These are phyloP conservation scores for Drosophila kuntzei DNA, from an alignment of 2,888 invertebrate genomes.

Conservation along the genomic window DNA sequence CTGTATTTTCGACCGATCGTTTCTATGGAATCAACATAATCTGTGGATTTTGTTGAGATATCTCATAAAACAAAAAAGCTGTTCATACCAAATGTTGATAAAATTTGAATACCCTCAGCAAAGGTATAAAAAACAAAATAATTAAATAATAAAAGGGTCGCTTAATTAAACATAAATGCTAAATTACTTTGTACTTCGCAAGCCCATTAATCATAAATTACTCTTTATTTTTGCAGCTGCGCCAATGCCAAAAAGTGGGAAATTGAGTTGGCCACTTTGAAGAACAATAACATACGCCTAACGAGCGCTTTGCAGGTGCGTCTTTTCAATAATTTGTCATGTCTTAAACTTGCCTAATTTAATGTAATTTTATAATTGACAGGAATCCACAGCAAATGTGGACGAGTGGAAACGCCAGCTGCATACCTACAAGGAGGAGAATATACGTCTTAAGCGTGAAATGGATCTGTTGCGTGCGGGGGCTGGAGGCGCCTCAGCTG, in stretches of 20 bases:
- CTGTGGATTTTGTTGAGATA: too few species aligned
- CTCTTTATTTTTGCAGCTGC: constrained; percentile 88
- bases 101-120: too few species aligned
- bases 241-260: constrained; percentile 99
- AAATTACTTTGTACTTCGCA: too few species aligned
- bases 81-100: too few species aligned
- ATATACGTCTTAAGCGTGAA: constrained; percentile 92
- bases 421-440: constrained; percentile 96
- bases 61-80: too few species aligned
- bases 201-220: neutral
- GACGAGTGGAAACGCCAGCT: constrained; percentile 99
- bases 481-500: constrained; percentile 86
- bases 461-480: constrained; percentile 89
- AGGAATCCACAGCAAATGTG: constrained; percentile 96
- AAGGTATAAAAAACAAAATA: too few species aligned
- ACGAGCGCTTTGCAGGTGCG: constrained; percentile 95
- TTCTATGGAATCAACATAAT: too few species aligned
- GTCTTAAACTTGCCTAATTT: neutral
- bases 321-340: constrained; percentile 1
- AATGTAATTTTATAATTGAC: neutral
- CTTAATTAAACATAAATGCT: too few species aligned
- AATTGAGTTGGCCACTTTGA: constrained; percentile 96
- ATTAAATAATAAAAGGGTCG: too few species aligned
- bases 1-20: too few species aligned
- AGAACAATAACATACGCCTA: constrained; percentile 97